Percentiles rank a stretch among this genome's conserved stretches.
These are phyloP conservation scores for Strigamia crassipes DNA, from an alignment of 2,888 invertebrate genomes.

Conservation along the genomic window DNA sequence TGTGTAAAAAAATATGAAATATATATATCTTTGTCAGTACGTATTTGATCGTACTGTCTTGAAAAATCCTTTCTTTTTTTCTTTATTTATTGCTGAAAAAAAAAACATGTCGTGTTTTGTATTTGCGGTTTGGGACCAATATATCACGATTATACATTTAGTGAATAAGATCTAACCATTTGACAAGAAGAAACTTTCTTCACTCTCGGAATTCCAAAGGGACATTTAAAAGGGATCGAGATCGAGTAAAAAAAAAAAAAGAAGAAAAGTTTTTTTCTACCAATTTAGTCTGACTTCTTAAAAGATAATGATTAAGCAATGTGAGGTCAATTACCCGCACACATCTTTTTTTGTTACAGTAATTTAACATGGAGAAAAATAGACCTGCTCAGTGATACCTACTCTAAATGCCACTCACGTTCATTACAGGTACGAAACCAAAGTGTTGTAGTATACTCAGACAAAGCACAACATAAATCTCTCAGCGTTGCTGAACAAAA, in stretches of 20 bases:
- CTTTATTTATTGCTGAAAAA: no score
- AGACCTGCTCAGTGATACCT: neutral
- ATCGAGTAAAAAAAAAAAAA: neutral
- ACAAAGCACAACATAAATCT: neutral
- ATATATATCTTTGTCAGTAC: no score
- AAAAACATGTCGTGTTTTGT: neutral
- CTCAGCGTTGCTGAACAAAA: neutral
- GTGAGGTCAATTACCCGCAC: constrained; percentile 33
- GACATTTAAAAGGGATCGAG: constrained; percentile 3
- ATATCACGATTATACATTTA: neutral
- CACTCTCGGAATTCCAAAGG: neutral
- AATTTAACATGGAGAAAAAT: constrained; percentile 6
- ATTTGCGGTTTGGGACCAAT: neutral
- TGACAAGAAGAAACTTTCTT: neutral
- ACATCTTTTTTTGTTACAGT: neutral
- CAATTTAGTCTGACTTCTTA: neutral
- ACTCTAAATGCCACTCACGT: constrained; percentile 28
- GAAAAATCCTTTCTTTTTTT: no score
- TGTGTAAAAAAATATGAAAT: no score
- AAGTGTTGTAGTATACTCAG: neutral
- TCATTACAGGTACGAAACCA: neutral
- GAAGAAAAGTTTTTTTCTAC: neutral
- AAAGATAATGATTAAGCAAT: neutral
- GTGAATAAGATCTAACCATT: neutral
- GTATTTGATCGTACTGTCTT: no score